A percentile compares a stretch with the other conserved stretches of the same genome.
phyloP scores from a whole-genome alignment of 2,797 vertebrate genomes.

The Chromobotia macracanthus region DNA sequence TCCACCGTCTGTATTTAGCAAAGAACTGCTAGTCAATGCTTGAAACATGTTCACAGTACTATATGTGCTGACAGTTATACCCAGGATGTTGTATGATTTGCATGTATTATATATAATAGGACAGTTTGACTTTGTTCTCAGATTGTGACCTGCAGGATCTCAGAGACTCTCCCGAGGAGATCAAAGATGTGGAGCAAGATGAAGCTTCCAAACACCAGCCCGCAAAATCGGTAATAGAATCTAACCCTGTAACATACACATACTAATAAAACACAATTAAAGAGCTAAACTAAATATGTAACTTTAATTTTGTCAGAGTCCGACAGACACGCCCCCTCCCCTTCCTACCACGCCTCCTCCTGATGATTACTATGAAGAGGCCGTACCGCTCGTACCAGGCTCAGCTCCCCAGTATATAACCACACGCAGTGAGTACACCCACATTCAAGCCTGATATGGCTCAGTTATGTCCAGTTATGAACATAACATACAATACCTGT shows the following conservation, averaged over 20 bases:
- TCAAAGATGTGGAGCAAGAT: conserved; percentile 77
- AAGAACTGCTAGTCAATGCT: background rate
- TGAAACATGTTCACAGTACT: background rate
- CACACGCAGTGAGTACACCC: conserved; percentile 70
- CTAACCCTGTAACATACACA: background rate
- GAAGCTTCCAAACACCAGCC: conserved; percentile 69
- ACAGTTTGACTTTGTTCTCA: conserved; percentile 63
- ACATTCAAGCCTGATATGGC: background rate
- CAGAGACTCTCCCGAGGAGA: conserved; percentile 87
- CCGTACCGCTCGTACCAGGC: conserved; percentile 88
- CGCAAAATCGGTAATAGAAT: conserved; percentile 73
- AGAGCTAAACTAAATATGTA: background rate
- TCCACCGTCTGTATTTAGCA: background rate
- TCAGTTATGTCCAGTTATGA: conserved; percentile 15
- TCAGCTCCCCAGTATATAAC: conserved; percentile 92
- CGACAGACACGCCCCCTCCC: conserved; percentile 85
- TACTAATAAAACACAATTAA: background rate
- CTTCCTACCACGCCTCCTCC: conserved; percentile 89
- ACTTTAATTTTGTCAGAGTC: conserved; percentile 70
- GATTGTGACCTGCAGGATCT: conserved; percentile 93
- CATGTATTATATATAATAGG: background rate
- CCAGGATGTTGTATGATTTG: background rate
- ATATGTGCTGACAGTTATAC: background rate
- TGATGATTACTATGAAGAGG: conserved; percentile 98
- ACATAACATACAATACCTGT: conserved; percentile 29